Conservation (phyloP, 2,888 invertebrate species). For the Elgonia sp. region DNA sequence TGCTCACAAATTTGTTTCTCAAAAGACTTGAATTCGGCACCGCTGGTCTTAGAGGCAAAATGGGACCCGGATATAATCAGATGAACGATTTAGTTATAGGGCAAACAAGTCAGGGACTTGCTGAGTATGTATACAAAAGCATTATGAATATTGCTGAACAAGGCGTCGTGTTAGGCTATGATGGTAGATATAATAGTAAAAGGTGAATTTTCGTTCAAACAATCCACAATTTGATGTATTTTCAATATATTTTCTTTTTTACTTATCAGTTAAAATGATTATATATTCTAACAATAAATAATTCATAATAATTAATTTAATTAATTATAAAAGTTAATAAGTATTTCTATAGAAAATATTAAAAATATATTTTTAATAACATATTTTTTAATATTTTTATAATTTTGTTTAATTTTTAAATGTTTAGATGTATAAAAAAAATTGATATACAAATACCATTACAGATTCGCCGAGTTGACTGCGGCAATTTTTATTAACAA, state of each 20-base stretch:
- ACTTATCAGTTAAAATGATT: no score
- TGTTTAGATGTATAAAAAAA: no score
- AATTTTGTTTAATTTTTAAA: no score
- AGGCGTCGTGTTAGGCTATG: conserved; percentile 96
- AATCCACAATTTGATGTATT: no score
- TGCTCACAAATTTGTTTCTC: conserved; percentile 90
- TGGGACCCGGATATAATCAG: conserved; percentile 96
- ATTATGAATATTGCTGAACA: conserved; percentile 88
- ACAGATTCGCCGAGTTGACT: conserved; percentile 95
- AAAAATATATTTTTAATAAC: conserved; percentile 9
- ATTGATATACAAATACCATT: neutral
- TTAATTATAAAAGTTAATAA: no score
- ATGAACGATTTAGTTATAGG: conserved; percentile 99
- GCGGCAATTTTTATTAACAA: conserved; percentile 93
- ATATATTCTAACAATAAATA: no score
- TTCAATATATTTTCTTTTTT: no score
- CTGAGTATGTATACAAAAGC: conserved; percentile 91
- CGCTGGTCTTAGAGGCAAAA: conserved; percentile 96
- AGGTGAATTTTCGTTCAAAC: conserved; percentile 88
- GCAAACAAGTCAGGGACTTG: conserved; percentile 97
- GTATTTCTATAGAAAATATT: no score
- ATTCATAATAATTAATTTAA: no score
- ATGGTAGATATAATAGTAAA: conserved; percentile 96
- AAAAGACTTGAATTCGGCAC: conserved; percentile 95
- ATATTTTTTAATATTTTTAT: neutral